phyloP scores from a whole-genome alignment of 2,888 invertebrate genomes.

The Drosophila conformis region DNA sequence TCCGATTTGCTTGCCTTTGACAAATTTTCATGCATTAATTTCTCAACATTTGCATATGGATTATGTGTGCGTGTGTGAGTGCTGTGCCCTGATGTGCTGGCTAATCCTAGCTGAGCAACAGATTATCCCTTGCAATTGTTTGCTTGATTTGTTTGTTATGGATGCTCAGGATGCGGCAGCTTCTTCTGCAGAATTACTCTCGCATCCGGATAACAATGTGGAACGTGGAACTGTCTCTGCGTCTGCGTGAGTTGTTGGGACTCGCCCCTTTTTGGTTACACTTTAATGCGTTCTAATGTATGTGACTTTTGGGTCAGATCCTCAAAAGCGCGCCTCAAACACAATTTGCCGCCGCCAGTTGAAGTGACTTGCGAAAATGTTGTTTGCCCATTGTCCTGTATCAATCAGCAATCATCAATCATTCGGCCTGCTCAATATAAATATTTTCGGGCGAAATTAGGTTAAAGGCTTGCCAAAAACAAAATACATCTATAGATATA shows the following conservation, averaged over 20 bases:
- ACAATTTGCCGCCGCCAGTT: conserved; percentile 55
- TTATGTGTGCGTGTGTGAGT: conserved; percentile 8
- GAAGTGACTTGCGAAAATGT: conserved; percentile 73
- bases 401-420: conserved; percentile 73
- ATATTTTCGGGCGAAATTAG: conserved; percentile 78
- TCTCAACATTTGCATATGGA: conserved; percentile 61
- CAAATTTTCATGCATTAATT: conserved; percentile 79
- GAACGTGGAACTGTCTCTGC: conserved; percentile 35
- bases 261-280: conserved; percentile 79
- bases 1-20: conserved; percentile 51
- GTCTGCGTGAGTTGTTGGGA: conserved; percentile 8
- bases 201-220: conserved; percentile 47
- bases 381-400: conserved; percentile 58
- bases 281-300: conserved; percentile 82
- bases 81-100: conserved; percentile 55
- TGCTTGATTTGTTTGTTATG: conserved; percentile 79
- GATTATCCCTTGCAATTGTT: conserved; percentile 82
- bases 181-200: conserved; percentile 42
- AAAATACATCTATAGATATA: not conserved
- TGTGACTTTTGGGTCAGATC: conserved; percentile 80
- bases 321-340: conserved; percentile 54
- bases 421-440: conserved; percentile 68
- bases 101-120: conserved; percentile 76
- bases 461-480: conserved; percentile 70
- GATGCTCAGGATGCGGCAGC: conserved; percentile 35